Conservation (phyloP, 2,888 invertebrate genomes). For the Lepidonotus clava region DNA sequence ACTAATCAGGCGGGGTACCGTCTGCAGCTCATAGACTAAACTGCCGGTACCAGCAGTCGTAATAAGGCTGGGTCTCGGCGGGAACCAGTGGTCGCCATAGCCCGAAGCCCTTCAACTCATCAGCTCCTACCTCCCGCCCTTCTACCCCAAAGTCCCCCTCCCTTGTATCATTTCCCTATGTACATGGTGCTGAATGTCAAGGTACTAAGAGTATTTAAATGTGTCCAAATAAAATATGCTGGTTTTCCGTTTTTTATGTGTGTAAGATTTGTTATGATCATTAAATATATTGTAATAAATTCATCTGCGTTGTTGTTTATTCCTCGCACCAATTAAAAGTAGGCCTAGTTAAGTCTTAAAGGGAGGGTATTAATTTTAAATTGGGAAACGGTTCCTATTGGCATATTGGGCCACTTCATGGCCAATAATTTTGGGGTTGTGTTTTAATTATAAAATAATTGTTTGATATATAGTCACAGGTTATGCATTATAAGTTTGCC, state of each 20-base stretch:
- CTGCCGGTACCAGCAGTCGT: background rate
- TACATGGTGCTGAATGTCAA: conserved; percentile 50
- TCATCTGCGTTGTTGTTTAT: too few relatives aligned
- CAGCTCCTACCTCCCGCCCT: background rate
- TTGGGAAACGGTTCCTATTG: too few relatives aligned
- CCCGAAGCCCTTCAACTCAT: background rate
- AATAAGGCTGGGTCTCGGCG: too few relatives aligned
- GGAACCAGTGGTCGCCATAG: background rate
- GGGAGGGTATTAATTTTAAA: too few relatives aligned
- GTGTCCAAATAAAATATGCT: conserved; percentile 51
- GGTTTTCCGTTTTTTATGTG: conserved; percentile 49
- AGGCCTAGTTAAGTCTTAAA: too few relatives aligned
- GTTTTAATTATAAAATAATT: too few relatives aligned
- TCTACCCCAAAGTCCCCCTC: background rate
- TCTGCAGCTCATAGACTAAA: background rate
- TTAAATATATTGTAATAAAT: conserved; percentile 52
- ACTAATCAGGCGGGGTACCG: background rate
- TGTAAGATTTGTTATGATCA: conserved; percentile 52
- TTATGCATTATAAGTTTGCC: too few relatives aligned
- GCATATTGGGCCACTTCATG: too few relatives aligned
- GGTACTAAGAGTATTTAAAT: conserved; percentile 48
- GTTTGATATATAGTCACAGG: too few relatives aligned
- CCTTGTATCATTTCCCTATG: conserved; percentile 41
- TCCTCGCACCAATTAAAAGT: too few relatives aligned
- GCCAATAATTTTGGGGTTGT: too few relatives aligned